Evolutionary conservation across 2,113 vertebrate genomes (phyloP).

Genomic region (Rhabdornis inornatus): DNA sequence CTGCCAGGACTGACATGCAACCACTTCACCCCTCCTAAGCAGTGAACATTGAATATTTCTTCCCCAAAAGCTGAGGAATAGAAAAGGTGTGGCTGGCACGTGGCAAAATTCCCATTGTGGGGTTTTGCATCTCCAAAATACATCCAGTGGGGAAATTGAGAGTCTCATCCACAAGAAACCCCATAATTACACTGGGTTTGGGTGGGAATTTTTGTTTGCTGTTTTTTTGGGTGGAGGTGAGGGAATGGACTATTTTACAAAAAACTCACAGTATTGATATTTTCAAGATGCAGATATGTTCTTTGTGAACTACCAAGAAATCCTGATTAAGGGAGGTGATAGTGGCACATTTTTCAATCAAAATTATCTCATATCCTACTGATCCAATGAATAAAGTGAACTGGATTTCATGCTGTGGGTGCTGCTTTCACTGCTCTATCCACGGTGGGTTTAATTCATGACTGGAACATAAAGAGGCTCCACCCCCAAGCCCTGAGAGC

Average conservation of each 20-base stretch:
- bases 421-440: background rate
- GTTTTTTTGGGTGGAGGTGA: background rate
- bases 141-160: background rate
- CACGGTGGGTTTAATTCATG: too few species aligned
- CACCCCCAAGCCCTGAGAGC: background rate
- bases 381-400: background rate
- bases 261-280: background rate
- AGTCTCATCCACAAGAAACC: background rate
- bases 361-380: background rate
- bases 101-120: background rate
- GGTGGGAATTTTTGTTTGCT: fast-evolving
- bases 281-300: background rate
- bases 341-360: background rate
- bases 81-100: background rate
- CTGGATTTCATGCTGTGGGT: background rate
- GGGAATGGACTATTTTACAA: background rate
- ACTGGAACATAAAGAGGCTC: background rate
- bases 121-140: background rate
- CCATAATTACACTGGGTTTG: background rate
- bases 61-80: background rate
- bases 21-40: fast-evolving
- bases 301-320: background rate
- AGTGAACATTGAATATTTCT: background rate
- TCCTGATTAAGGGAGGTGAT: background rate
- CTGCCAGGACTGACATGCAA: background rate